These are phyloP conservation scores for Neodontobutis hainanensis DNA, from an alignment of 2,113 vertebrate species.

Conservation along the genomic window DNA sequence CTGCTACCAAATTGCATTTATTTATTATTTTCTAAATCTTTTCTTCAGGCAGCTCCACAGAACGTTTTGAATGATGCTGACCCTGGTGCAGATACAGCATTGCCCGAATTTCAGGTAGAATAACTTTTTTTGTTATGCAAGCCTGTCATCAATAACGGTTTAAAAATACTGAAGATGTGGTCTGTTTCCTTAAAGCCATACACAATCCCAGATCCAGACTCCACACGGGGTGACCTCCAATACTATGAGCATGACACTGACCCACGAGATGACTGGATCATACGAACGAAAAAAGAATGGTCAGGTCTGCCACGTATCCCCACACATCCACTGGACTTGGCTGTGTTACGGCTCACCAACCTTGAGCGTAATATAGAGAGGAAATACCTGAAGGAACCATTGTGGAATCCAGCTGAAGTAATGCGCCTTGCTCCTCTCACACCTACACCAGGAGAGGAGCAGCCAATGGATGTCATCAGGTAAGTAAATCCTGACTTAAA, in stretches of 20 bases:
- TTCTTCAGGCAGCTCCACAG: slow-evolving; percentile 68
- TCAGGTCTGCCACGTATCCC: slow-evolving; percentile 80
- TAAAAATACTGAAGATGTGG: not conserved
- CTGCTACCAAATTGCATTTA: no score
- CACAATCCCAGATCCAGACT: slow-evolving; percentile 87
- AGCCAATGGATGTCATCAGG: slow-evolving; percentile 73
- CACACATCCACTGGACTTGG: slow-evolving; percentile 91
- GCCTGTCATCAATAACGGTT: not conserved
- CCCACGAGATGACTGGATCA: slow-evolving; percentile 85
- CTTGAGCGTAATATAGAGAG: slow-evolving; percentile 93
- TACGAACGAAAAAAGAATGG: slow-evolving; percentile 86
- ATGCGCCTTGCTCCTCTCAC: slow-evolving; percentile 84
- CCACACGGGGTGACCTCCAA: slow-evolving; percentile 84
- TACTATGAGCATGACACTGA: slow-evolving; percentile 90
- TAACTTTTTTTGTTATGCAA: not conserved
- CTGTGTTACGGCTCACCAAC: slow-evolving; percentile 84
- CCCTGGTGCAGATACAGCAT: slow-evolving; percentile 51
- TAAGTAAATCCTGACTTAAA: slow-evolving; percentile 7
- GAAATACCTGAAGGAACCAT: slow-evolving; percentile 92
- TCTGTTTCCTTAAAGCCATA: slow-evolving; percentile 78
- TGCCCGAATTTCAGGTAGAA: slow-evolving; percentile 75
- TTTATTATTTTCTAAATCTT: slow-evolving; percentile 2
- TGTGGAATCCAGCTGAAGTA: slow-evolving; percentile 90
- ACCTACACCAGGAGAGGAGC: slow-evolving; percentile 72
- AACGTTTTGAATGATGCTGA: slow-evolving; percentile 60